Percentiles rank a stretch among this genome's conserved stretches.
phyloP scores from a whole-genome alignment of 2,113 vertebrate genomes.

The Silurus meridionalis region DNA sequence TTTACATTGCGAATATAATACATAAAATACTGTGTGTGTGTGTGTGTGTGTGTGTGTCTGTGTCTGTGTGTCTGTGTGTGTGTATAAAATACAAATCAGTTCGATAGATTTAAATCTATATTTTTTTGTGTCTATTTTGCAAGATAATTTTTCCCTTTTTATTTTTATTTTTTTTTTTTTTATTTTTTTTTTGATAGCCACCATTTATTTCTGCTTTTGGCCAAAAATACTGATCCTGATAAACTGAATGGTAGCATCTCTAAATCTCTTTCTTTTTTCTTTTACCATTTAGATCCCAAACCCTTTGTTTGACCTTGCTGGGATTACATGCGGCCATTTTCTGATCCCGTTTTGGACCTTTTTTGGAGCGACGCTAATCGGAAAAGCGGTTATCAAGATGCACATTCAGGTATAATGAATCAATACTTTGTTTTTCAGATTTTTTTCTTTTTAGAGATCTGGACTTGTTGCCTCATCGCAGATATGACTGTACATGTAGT shows the following conservation, averaged over 20 bases:
- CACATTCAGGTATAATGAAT: constrained; percentile 87
- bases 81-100: no score
- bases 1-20: background rate
- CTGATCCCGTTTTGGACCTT: constrained; percentile 99
- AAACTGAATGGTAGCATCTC: background rate
- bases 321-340: constrained; percentile 97
- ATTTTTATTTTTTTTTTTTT: background rate
- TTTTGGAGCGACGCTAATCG: constrained; percentile 97
- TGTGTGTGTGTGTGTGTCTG: no score
- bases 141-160: background rate
- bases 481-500: background rate
- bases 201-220: no score
- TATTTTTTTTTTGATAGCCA: background rate
- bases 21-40: no score
- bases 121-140: background rate
- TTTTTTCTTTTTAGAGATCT: constrained; percentile 10
- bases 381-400: constrained; percentile 98
- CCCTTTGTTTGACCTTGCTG: constrained; percentile 95
- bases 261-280: background rate
- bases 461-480: background rate
- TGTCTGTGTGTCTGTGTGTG: no score
- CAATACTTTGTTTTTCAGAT: background rate
- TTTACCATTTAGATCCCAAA: constrained; percentile 86
- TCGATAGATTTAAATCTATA: no score
- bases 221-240: background rate